phyloP scores from a whole-genome alignment of 1,140 invertebrate species.

The Drosophila repleta region DNA sequence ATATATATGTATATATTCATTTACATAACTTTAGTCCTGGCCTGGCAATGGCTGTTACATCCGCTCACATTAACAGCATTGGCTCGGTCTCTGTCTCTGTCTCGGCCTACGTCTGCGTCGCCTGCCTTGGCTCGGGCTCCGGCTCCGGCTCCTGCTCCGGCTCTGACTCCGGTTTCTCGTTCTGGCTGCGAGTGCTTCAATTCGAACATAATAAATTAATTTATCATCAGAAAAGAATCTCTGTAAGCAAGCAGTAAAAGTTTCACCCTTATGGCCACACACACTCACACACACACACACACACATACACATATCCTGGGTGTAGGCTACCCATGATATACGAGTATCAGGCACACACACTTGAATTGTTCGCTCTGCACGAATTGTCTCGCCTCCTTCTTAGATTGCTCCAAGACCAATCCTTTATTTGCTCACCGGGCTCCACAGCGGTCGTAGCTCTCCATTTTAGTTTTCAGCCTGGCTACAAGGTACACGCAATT shows the following conservation, averaged over 20 bases:
- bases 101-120: neutral
- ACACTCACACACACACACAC: constrained; percentile 22
- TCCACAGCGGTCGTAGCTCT: constrained; percentile 6
- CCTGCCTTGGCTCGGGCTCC: constrained; percentile 28
- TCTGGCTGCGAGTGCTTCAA: constrained; percentile 63
- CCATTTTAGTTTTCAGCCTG: constrained; percentile 4
- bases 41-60: constrained; percentile 51
- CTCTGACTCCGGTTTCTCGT: constrained; percentile 28
- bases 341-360: constrained; percentile 47
- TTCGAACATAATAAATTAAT: constrained; percentile 83
- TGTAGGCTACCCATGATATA: constrained; percentile 35
- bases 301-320: neutral
- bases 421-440: neutral
- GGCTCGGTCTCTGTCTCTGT: constrained; percentile 24
- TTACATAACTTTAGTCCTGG: constrained; percentile 20
- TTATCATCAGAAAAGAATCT: constrained; percentile 83
- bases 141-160: constrained; percentile 2
- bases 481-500: neutral
- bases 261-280: constrained; percentile 65
- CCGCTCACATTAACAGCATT: constrained; percentile 49
- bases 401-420: neutral
- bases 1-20: constrained; percentile 4
- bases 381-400: constrained; percentile 18
- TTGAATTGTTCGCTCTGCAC: constrained; percentile 63
- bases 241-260: constrained; percentile 77